Percentiles rank a stretch among this genome's conserved stretches.
These are phyloP conservation scores for Knipowitschia caucasica DNA, from an alignment of 2,797 vertebrate species.

Conservation along the genomic window DNA sequence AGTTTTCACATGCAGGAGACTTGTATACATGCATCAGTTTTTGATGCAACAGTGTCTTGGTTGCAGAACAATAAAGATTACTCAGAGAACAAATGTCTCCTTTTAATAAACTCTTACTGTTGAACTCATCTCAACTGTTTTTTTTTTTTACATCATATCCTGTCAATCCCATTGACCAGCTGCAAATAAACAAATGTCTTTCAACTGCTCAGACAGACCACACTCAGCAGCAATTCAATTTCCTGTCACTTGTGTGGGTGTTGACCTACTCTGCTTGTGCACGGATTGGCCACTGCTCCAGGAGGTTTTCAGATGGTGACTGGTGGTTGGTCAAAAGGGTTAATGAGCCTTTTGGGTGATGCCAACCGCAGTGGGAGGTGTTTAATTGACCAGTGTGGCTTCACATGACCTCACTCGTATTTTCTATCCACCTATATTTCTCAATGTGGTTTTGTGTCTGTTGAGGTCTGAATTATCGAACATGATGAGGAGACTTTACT, in stretches of 20 bases:
- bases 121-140: too few species aligned
- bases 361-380: slow-evolving; percentile 78
- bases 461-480: too few species aligned
- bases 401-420: slow-evolving; percentile 66
- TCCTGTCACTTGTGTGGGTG: slow-evolving; percentile 81
- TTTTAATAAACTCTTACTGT: too few species aligned
- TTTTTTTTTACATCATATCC: slow-evolving; percentile 48
- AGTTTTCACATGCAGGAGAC: too few species aligned
- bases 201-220: slow-evolving; percentile 73
- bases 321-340: slow-evolving; percentile 81
- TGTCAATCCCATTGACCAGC: slow-evolving; percentile 59
- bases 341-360: slow-evolving; percentile 82
- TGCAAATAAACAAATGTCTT: slow-evolving; percentile 79
- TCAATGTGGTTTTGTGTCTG: slow-evolving; percentile 56
- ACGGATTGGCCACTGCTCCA: slow-evolving; percentile 67
- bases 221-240: slow-evolving; percentile 72
- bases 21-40: too few species aligned
- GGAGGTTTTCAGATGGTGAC: slow-evolving; percentile 66
- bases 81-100: too few species aligned
- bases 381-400: slow-evolving; percentile 78
- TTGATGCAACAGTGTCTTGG: too few species aligned
- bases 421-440: slow-evolving; percentile 57
- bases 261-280: slow-evolving; percentile 68
- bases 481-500: too few species aligned
- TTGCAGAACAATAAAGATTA: too few species aligned